Conservation (phyloP, 1,140 invertebrate genomes). For the Danaus melanippus region DNA sequence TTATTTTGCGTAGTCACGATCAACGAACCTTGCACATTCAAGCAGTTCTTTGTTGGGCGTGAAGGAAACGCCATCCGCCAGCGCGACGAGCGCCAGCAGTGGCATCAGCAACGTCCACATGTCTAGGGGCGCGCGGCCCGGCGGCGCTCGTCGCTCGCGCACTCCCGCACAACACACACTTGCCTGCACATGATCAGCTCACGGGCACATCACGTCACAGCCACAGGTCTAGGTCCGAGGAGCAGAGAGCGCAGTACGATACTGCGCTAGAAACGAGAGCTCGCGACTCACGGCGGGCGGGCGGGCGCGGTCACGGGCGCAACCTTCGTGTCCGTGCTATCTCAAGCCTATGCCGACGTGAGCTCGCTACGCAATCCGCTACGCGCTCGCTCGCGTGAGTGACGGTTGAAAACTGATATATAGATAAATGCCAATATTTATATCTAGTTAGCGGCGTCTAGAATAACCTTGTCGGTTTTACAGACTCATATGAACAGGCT, state of each 20-base stretch:
- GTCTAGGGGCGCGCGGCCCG: conserved; percentile 40
- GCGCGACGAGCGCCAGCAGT: conserved; percentile 43
- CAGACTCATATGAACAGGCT: conserved; percentile 1
- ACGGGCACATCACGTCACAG: conserved; percentile 42
- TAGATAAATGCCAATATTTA: conserved; percentile 13
- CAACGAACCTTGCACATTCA: conserved; percentile 64
- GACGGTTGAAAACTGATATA: conserved; percentile 16
- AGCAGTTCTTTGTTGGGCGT: conserved; percentile 52
- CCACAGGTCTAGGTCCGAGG: conserved; percentile 47
- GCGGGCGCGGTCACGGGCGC: conserved; percentile 65
- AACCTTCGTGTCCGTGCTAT: conserved; percentile 60
- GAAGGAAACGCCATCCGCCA: conserved; percentile 46
- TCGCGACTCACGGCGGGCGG: conserved; percentile 34
- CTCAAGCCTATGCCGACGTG: conserved; percentile 48
- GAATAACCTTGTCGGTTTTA: conserved; percentile 11
- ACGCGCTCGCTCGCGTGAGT: conserved; percentile 26
- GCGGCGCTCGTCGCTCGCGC: conserved; percentile 41
- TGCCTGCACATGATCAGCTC: conserved; percentile 51
- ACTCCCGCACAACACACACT: conserved; percentile 51
- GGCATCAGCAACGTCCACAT: conserved; percentile 53
- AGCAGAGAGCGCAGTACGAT: conserved; percentile 52
- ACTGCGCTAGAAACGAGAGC: conserved; percentile 36
- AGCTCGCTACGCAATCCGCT: conserved; percentile 39
- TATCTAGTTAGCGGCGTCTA: conserved; percentile 14
- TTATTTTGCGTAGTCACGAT: background rate